Conservation (phyloP, 2,113 vertebrate genomes). For the Neolamprologus caudopunctatus region DNA sequence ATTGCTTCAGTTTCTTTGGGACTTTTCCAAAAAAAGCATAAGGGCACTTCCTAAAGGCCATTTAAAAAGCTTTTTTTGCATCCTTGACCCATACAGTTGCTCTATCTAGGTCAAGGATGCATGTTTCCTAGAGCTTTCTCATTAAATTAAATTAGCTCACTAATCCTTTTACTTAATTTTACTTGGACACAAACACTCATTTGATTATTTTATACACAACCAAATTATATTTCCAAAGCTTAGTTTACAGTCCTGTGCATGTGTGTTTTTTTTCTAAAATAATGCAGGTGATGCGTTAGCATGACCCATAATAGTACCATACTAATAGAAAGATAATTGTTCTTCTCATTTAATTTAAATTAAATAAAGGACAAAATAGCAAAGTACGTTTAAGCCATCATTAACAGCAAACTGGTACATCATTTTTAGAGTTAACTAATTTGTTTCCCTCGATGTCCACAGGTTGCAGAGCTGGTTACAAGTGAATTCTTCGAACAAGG, state of each 20-base stretch:
- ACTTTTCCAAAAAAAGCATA: neutral
- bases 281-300: neutral
- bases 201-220: neutral
- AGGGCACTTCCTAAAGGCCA: neutral
- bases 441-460: constrained; percentile 15
- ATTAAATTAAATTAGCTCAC: neutral
- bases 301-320: neutral
- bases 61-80: neutral
- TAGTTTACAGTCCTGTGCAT: neutral
- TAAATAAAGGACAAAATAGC: neutral
- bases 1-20: neutral
- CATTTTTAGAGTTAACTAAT: neutral
- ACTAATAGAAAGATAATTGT: neutral
- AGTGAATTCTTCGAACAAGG: constrained; percentile 99
- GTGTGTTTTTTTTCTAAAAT: neutral
- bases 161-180: neutral
- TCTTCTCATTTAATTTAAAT: neutral
- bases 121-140: neutral
- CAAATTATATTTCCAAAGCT: neutral
- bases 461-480: constrained; percentile 97
- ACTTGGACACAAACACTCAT: neutral
- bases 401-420: neutral
- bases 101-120: neutral
- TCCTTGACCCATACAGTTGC: neutral
- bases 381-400: neutral